These are phyloP conservation scores for Chrysochloris asiatica DNA, from an alignment of 2,113 vertebrate species.

Conservation along the genomic window DNA sequence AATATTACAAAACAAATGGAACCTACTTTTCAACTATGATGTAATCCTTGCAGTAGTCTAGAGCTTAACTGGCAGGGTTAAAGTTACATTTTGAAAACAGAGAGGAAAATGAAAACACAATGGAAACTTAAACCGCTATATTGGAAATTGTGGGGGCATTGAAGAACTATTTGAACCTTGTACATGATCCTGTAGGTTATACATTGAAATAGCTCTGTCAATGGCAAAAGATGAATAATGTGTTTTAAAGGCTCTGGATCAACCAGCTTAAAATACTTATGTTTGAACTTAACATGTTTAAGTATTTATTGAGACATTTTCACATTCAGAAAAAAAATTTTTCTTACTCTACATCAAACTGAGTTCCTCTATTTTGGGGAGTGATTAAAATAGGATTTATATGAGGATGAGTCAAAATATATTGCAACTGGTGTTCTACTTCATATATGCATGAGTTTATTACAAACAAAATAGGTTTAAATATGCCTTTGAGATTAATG, in stretches of 20 bases:
- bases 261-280: neutral
- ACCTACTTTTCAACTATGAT: neutral
- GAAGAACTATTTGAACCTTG: accelerated
- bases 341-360: neutral
- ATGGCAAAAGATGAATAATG: neutral
- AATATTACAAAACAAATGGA: neutral
- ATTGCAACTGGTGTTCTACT: too few species aligned
- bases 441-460: too few species aligned
- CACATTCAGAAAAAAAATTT: neutral
- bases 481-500: too few species aligned
- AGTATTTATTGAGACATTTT: neutral
- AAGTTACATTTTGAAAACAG: neutral
- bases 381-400: too few species aligned
- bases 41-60: neutral
- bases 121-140: neutral
- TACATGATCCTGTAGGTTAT: accelerated
- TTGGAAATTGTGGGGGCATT: neutral
- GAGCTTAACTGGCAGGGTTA: neutral
- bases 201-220: accelerated
- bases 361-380: neutral
- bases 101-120: neutral
- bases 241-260: neutral
- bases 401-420: too few species aligned
- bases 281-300: neutral
- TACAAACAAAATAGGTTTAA: too few species aligned